Percentiles rank a stretch among this genome's conserved stretches.
Evolutionary conservation across 2,797 vertebrate genomes (phyloP).

Genomic region (Salarias fasciatus): DNA sequence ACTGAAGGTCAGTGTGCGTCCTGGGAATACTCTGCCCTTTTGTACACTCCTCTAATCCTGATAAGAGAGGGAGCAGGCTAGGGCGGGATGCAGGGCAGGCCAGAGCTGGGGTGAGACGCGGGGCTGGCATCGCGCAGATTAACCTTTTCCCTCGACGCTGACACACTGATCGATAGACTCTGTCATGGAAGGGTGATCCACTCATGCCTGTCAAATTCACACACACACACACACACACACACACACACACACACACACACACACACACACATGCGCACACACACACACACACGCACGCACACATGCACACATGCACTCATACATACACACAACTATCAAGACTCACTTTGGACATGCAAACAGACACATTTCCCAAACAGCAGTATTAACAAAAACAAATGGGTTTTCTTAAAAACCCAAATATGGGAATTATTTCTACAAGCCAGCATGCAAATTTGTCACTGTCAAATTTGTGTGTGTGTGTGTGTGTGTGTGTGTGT

Average conservation of each 20-base stretch:
- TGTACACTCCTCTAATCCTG: conserved; percentile 85
- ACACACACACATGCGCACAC: conserved; percentile 38
- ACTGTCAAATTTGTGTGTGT: neutral
- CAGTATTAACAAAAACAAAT: neutral
- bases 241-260: conserved; percentile 25
- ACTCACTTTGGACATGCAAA: too few relatives aligned
- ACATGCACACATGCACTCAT: too few relatives aligned
- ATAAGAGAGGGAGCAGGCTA: conserved; percentile 81
- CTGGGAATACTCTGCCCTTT: conserved; percentile 96
- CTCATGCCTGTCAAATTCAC: conserved; percentile 75
- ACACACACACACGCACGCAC: conserved; percentile 31
- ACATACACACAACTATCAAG: too few relatives aligned
- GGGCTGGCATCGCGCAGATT: conserved; percentile 78
- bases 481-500: too few relatives aligned
- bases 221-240: conserved; percentile 23
- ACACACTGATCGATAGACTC: conserved; percentile 85
- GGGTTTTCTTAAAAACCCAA: neutral
- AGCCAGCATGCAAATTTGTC: neutral
- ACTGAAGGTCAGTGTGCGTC: conserved; percentile 92
- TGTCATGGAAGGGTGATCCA: conserved; percentile 82
- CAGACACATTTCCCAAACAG: too few relatives aligned
- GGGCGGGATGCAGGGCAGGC: conserved; percentile 67
- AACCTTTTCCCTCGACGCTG: conserved; percentile 84
- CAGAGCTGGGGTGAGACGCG: conserved; percentile 68
- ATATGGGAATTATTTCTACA: neutral